Evolutionary conservation across 2,888 invertebrate genomes (phyloP), one percentile per base, ranked within the genome.

Genomic region (Cheilosia vernalis): DNA sequence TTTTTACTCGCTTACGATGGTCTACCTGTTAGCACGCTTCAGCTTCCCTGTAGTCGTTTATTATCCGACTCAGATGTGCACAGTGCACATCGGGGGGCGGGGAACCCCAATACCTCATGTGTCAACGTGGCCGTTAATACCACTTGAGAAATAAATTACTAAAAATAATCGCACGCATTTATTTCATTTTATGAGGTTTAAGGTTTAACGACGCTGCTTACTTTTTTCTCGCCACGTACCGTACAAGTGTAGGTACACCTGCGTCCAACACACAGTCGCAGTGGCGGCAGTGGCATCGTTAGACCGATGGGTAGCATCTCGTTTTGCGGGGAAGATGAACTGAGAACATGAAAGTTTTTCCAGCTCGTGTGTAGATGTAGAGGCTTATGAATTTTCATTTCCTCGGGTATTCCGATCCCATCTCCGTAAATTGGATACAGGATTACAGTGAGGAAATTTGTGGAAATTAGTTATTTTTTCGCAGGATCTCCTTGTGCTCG

Each of bases 131-230:
- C 80, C 74, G 84, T 80, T 85, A 85, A 85, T 85, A 77, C 85
- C 76, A 76, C 85, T 81, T 76, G 81, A 85, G 76, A 81, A 63
- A 85, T 85, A 85, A 85, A 85, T 85, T 85, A 85, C 85, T 60
- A 77, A 81, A 85, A 85, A 85, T 85, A 85, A 85, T 85, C 85
- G 81, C 85, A 85, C 85, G 85, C 85, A 85, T 85, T 85, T 85
- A 85, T 85, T 85, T 77, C 81, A 76, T 81, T 85, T 81, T 85
- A 85, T 85, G 85, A 81, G 85, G 85, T 85, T 85, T 81, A 81
- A 85, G 85, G 85, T 80, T 85, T 80, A 85, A 80, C 79, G 66
- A 47, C 73, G 61, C 1, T 40, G 30, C n/a, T 49, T 67, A 24
- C 21, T 37, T 67, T 17, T 37, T 58, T 58, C 24, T 33, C 30